Percentiles rank a stretch among this genome's conserved stretches.
Conservation (phyloP, 2,797 vertebrate genomes). For the Rhinichthys osculus region DNA sequence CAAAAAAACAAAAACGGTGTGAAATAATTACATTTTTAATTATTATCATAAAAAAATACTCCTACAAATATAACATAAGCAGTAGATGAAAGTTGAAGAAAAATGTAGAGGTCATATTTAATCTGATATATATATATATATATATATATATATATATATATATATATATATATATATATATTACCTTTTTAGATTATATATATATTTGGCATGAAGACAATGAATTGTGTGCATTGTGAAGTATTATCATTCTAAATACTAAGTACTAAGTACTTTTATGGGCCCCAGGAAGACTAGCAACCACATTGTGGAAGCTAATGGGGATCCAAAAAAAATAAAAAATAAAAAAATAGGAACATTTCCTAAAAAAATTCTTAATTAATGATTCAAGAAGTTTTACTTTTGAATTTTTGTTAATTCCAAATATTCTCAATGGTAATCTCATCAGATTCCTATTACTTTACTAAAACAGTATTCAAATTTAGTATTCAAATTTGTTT, state of each 20-base stretch:
- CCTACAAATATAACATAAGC: background rate
- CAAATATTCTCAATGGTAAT: background rate
- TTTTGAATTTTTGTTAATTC: background rate
- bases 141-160: no score
- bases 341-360: background rate
- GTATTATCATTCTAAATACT: background rate
- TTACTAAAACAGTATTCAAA: no score
- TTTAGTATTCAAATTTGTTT: no score
- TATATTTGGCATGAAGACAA: background rate
- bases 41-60: background rate
- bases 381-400: no score
- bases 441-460: background rate
- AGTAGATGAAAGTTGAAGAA: background rate
- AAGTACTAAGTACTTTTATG: no score
- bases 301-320: no score
- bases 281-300: no score
- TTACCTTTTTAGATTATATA: no score
- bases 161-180: no score
- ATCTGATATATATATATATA: background rate
- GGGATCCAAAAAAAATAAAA: no score
- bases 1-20: background rate
- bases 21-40: background rate
- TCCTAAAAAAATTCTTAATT: background rate
- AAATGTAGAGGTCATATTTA: background rate
- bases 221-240: background rate